Evolutionary conservation across 2,888 invertebrate genomes (phyloP).

Genomic region (Brenthis hecate): DNA sequence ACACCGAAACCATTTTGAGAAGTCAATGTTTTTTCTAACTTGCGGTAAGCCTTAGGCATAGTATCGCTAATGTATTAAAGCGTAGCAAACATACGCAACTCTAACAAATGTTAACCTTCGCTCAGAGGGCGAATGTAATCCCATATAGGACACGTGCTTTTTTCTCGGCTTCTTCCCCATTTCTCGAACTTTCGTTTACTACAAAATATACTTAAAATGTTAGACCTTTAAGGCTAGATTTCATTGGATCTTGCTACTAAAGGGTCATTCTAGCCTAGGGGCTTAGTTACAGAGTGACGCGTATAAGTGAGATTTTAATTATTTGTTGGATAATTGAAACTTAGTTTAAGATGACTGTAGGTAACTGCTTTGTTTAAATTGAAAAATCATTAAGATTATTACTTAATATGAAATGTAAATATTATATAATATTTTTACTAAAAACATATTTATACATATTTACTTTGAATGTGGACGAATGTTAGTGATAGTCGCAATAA

Average conservation of each 20-base stretch:
- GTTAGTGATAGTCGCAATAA: too few species aligned
- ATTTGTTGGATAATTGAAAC: conserved; percentile 60
- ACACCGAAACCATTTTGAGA: background rate
- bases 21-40: conserved; percentile 3
- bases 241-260: conserved; percentile 29
- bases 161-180: conserved; percentile 69
- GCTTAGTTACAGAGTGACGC: conserved; percentile 73
- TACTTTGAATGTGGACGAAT: too few species aligned
- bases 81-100: conserved; percentile 47
- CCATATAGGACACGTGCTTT: conserved; percentile 81
- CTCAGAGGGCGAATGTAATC: conserved; percentile 78
- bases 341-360: conserved; percentile 33
- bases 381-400: too few species aligned
- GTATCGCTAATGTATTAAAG: conserved; percentile 16
- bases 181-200: conserved; percentile 39
- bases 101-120: conserved; percentile 73
- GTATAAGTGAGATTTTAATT: conserved; percentile 78
- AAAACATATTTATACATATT: too few species aligned
- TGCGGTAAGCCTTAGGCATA: conserved; percentile 3
- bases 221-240: conserved; percentile 47
- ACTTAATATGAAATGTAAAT: too few species aligned
- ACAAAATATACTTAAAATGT: conserved; percentile 48
- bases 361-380: conserved; percentile 38
- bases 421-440: too few species aligned
- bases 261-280: conserved; percentile 66